Base-by-base conservation (phyloP, 2,888 invertebrate species). In the Artemia sinica region DNA sequence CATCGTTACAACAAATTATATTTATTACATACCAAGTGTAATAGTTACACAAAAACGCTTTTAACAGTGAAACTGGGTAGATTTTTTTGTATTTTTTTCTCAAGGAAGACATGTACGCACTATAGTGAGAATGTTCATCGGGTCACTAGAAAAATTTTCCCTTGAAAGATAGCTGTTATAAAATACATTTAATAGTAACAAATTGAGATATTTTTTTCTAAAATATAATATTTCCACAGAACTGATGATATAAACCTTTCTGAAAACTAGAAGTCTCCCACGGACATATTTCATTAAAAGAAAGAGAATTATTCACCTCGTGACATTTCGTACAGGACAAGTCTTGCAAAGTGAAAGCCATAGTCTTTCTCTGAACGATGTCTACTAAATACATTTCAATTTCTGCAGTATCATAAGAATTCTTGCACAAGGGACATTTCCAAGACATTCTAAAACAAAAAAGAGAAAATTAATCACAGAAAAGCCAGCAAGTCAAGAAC, bases 331-430 rank as follows among this genome's bases (percentile, higher is more conserved):
- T 80, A 77, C 97, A 98, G 74, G 87, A 84, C 71, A 95, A 82
- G 80, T 98, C 98, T 79, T 98, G 97, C 65, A 97, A 80, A 28
- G 87, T 85, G 75, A 86, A 93, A 1, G 89, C 87, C 85, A 94
- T 87, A 50, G 88, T 84, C 74, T 89, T 88, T 18, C 87, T 82
- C 77, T 89, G 88, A 70, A 94, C 80, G 13, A 85, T 84, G 75
- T 91, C 90, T 5, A 93, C 81, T 67, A 96, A 82, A 65, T 85
- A 80, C 79, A 86, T 85, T 79, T 97, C 94, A 72, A 96, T 86
- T 79, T 93, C 92, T 66, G 83, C 81, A 72, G 86, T 87, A 73
- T 93, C 89, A 76, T 96, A 96, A 50, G 84, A 82, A 2, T 87
- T 84, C 72, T 86, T 84, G 76, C 96, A 97, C 65, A 83, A 0